Conservation (phyloP, 2,113 vertebrate genomes). For the Malurus melanocephalus region DNA sequence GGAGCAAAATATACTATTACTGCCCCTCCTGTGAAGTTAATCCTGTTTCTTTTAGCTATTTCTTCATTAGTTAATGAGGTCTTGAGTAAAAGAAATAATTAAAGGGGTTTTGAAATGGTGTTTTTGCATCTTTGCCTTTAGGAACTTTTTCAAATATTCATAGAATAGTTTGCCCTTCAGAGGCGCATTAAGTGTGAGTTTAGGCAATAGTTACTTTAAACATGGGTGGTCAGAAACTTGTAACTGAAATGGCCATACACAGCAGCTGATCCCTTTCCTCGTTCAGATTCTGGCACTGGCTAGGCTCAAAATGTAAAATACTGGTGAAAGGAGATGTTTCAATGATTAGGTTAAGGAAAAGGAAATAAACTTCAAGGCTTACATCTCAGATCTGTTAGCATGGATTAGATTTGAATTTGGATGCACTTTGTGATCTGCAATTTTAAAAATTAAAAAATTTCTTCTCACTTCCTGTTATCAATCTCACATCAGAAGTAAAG, state of each 20-base stretch:
- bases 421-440: slow-evolving; percentile 23
- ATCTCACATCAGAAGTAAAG: slow-evolving; percentile 15
- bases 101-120: slow-evolving; percentile 49
- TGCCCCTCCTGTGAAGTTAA: slow-evolving; percentile 74
- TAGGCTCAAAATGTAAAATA: not conserved
- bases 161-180: slow-evolving; percentile 56
- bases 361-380: not conserved
- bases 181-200: slow-evolving; percentile 66
- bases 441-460: slow-evolving; percentile 46
- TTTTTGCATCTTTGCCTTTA: slow-evolving; percentile 67
- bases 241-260: slow-evolving; percentile 40
- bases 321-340: not conserved
- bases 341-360: slow-evolving; percentile 18
- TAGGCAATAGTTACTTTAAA: slow-evolving; percentile 55
- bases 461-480: not conserved
- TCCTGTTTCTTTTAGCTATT: slow-evolving; percentile 73
- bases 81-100: slow-evolving; percentile 19
- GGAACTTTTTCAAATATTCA: slow-evolving; percentile 71
- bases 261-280: slow-evolving; percentile 27
- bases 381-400: slow-evolving; percentile 28
- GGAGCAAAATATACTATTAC: slow-evolving; percentile 55
- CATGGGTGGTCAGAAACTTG: slow-evolving; percentile 49
- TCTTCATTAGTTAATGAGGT: slow-evolving; percentile 77
- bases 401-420: slow-evolving; percentile 39
- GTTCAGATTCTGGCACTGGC: not conserved